These are phyloP conservation scores for Sclerurus mexicanus DNA, from an alignment of 2,113 vertebrate species.

Conservation along the genomic window DNA sequence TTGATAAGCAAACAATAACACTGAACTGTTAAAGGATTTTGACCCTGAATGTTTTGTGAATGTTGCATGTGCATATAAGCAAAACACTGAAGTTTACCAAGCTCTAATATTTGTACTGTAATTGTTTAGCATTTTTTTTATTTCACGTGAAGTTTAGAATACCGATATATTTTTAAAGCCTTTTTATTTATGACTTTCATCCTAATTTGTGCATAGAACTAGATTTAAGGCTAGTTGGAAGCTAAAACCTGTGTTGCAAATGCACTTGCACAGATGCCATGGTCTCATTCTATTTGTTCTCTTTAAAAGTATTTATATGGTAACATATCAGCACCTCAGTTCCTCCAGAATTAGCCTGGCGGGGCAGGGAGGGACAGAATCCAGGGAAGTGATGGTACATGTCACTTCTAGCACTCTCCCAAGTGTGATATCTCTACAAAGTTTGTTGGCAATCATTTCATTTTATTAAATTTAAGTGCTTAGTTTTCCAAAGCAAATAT, in stretches of 20 bases:
- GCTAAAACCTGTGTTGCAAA: not conserved
- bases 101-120: not conserved
- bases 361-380: not conserved
- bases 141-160: not conserved
- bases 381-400: not conserved
- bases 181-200: not conserved
- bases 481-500: not conserved
- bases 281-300: not conserved
- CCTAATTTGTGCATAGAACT: not conserved
- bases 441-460: not conserved
- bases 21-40: not conserved
- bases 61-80: not conserved
- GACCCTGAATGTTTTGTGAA: not conserved
- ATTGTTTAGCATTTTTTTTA: not conserved
- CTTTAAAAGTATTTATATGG: not conserved
- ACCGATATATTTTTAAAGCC: not conserved
- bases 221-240: not conserved
- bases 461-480: not conserved
- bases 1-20: not conserved
- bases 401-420: not conserved
- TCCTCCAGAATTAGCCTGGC: not conserved
- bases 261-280: not conserved
- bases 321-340: not conserved
- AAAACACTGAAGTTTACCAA: not conserved
- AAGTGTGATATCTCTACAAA: not conserved